A percentile compares a stretch with the other conserved stretches of the same genome.
Evolutionary conservation across 2,113 vertebrate genomes (phyloP).

Genomic region (Gnathonemus longibarbis): DNA sequence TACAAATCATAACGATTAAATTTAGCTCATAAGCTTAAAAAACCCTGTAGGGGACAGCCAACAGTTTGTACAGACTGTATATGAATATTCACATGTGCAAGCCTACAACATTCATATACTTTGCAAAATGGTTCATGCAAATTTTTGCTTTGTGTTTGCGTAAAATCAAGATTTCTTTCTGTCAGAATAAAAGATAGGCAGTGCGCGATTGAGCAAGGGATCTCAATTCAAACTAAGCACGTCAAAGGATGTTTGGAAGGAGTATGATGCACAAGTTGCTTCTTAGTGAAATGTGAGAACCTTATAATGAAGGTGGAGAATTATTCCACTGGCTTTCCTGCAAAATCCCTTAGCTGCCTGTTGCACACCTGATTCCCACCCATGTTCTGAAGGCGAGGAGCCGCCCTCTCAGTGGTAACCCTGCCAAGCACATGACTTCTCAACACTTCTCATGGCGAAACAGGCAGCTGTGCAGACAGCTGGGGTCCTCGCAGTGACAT

Average conservation of each 20-base stretch:
- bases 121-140: not conserved
- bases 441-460: not conserved
- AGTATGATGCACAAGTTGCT: not conserved
- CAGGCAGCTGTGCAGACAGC: conserved; percentile 6
- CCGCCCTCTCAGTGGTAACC: not conserved
- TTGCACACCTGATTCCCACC: not conserved
- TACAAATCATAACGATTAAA: conserved; percentile 2
- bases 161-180: not conserved
- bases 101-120: not conserved
- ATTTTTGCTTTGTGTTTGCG: not conserved
- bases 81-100: not conserved
- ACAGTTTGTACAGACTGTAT: not conserved
- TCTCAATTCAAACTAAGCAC: not conserved
- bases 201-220: not conserved
- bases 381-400: not conserved
- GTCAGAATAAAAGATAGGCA: not conserved
- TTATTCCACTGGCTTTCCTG: not conserved
- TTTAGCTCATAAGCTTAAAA: not conserved
- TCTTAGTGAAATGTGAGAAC: not conserved
- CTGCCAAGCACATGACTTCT: not conserved
- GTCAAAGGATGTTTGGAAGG: not conserved
- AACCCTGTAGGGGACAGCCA: not conserved
- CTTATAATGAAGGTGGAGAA: not conserved
- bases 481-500: not conserved
- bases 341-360: not conserved